Evolutionary conservation across 2,888 invertebrate genomes (phyloP).

Genomic region (Psylliodes chrysocephalus): DNA sequence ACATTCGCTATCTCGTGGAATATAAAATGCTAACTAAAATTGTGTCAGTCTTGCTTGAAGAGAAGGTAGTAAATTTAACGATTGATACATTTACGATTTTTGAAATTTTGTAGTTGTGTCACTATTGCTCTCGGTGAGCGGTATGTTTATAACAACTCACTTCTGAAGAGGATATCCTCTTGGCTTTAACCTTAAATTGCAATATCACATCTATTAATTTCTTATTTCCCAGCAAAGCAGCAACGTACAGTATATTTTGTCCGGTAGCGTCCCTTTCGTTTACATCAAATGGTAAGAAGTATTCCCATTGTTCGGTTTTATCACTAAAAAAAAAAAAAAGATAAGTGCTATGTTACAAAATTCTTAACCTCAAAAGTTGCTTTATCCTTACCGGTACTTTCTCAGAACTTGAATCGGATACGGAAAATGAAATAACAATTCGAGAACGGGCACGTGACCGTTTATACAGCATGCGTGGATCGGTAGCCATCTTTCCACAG

Average conservation of each 20-base stretch:
- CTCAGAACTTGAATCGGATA: constrained; percentile 80
- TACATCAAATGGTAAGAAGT: constrained; percentile 89
- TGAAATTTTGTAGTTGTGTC: no score
- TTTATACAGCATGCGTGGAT: constrained; percentile 93
- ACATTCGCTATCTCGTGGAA: no score
- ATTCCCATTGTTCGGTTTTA: constrained; percentile 80
- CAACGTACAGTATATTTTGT: constrained; percentile 90
- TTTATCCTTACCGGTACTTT: constrained; percentile 69
- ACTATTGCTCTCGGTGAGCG: no score
- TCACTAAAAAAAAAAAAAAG: constrained; percentile 68
- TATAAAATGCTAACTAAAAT: no score
- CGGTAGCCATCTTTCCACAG: constrained; percentile 92
- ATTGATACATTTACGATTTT: no score
- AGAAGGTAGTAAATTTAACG: no score
- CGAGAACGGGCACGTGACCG: constrained; percentile 82
- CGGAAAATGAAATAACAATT: constrained; percentile 80
- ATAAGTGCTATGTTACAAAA: no score
- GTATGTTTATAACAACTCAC: no score
- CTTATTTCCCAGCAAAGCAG: constrained; percentile 84
- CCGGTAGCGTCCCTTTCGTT: constrained; percentile 91
- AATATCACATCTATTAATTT: constrained; percentile 82
- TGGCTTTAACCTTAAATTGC: constrained; percentile 74
- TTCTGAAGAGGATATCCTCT: constrained; percentile 55
- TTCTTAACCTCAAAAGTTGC: no score
- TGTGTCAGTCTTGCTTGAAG: no score